Percentiles rank a stretch among this genome's conserved stretches.
Evolutionary conservation across 2,113 vertebrate genomes (phyloP).

Genomic region (Vicugna pacos): DNA sequence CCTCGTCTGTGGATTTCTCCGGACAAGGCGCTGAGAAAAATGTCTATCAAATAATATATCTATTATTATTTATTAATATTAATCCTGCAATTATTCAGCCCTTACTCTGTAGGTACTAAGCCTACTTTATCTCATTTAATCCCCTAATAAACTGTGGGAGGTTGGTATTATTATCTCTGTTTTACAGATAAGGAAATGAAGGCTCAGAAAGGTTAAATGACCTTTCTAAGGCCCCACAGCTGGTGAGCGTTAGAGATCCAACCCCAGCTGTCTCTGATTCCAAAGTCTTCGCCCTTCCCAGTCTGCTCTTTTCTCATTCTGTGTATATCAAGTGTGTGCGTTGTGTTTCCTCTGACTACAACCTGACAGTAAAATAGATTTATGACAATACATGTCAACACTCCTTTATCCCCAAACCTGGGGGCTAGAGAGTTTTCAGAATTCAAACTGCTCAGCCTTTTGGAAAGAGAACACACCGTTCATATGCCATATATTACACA

Average conservation of each 20-base stretch:
- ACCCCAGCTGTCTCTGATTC: background rate
- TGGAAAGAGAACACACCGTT: background rate
- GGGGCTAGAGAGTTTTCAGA: background rate
- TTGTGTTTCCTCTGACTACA: background rate
- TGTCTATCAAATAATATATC: background rate
- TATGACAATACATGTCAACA: background rate
- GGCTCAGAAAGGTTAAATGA: background rate
- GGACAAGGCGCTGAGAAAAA: background rate
- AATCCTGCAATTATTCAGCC: background rate
- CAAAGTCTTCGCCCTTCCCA: background rate
- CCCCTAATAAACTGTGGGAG: background rate
- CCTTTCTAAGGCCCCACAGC: background rate
- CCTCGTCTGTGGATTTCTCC: background rate
- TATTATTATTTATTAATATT: background rate
- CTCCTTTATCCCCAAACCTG: background rate
- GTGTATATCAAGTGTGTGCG: background rate
- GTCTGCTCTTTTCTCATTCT: background rate
- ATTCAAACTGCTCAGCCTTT: background rate
- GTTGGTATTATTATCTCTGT: background rate
- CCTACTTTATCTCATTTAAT: background rate
- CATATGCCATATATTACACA: background rate
- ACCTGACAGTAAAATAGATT: background rate
- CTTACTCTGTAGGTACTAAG: background rate
- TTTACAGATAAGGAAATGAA: background rate
- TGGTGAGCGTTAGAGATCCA: background rate